Conservation (phyloP, 1,140 invertebrate species). For the Yoshiicerus persimilis region DNA sequence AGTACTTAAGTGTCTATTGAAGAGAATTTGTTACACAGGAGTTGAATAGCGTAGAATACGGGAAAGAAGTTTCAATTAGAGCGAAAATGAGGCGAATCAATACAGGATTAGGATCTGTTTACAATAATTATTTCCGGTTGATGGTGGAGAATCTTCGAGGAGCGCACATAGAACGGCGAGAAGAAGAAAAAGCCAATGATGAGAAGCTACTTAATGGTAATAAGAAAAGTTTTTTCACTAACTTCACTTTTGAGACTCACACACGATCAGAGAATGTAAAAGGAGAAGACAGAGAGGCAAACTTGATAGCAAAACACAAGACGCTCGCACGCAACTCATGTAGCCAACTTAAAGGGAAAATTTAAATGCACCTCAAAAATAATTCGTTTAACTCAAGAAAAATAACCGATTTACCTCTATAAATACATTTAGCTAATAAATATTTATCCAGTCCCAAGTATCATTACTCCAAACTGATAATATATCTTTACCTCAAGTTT, state of each 20-base stretch:
- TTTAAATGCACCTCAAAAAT: too few species aligned
- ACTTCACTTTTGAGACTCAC: not conserved
- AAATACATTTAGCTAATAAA: too few species aligned
- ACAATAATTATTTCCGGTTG: slow-evolving; percentile 24
- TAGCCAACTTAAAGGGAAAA: not conserved
- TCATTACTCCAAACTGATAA: too few species aligned
- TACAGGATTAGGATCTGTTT: not conserved
- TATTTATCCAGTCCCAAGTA: too few species aligned
- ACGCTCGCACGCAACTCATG: not conserved
- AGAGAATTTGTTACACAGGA: not conserved
- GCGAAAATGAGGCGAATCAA: not conserved
- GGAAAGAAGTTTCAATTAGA: not conserved
- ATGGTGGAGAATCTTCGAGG: not conserved
- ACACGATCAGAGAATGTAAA: not conserved
- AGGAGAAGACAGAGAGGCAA: not conserved
- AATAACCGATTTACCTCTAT: too few species aligned
- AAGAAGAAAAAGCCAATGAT: slow-evolving; percentile 14
- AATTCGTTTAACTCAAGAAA: too few species aligned
- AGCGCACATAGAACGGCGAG: slow-evolving; percentile 4
- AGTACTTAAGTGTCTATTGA: not conserved
- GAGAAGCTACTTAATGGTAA: slow-evolving; percentile 13
- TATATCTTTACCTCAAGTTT: too few species aligned
- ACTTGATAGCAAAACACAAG: not conserved
- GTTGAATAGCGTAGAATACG: not conserved
- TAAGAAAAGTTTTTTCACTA: not conserved